Percentiles rank a stretch among this genome's conserved stretches.
phyloP scores from a whole-genome alignment of 1,140 invertebrate species.

The Caenorhabditis latens region DNA sequence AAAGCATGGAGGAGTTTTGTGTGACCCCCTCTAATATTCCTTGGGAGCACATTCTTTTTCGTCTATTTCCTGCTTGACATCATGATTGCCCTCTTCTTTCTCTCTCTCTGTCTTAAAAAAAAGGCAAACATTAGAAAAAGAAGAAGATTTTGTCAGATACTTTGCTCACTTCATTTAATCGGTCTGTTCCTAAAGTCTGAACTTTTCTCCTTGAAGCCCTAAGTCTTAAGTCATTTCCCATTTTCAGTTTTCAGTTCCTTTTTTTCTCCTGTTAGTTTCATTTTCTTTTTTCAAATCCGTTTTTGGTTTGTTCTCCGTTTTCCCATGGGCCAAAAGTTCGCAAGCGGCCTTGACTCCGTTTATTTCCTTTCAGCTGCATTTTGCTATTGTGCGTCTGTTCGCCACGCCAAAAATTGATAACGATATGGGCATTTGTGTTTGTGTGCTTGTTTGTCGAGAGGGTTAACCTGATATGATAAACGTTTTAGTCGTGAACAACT shows the following conservation, averaged over 20 bases:
- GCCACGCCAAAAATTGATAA: slow-evolving; percentile 2
- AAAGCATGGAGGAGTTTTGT: background rate
- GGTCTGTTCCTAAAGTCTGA: slow-evolving; percentile 16
- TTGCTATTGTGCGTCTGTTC: slow-evolving; percentile 34
- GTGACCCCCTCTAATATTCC: background rate
- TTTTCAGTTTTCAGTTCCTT: slow-evolving; percentile 7
- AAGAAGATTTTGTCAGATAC: background rate
- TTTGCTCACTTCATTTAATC: background rate
- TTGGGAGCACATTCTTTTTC: slow-evolving; percentile 15
- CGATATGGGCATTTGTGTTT: background rate
- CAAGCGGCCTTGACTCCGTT: background rate
- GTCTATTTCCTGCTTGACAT: slow-evolving; percentile 33
- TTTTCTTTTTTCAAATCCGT: background rate
- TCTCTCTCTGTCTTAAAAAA: background rate
- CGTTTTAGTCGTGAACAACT: background rate
- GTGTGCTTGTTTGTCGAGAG: background rate
- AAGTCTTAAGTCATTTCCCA: slow-evolving; percentile 21
- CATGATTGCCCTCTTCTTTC: slow-evolving; percentile 34
- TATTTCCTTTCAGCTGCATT: slow-evolving; percentile 29
- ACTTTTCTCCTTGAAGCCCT: background rate
- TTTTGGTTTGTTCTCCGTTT: background rate
- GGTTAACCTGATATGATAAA: slow-evolving; percentile 38
- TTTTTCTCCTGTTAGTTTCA: slow-evolving; percentile 10
- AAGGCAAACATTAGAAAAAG: background rate
- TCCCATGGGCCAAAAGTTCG: slow-evolving; percentile 31